Evolutionary conservation across 2,888 invertebrate species (phyloP), one percentile per base, ranked within the genome.

Genomic region (Neelides folsomi): DNA sequence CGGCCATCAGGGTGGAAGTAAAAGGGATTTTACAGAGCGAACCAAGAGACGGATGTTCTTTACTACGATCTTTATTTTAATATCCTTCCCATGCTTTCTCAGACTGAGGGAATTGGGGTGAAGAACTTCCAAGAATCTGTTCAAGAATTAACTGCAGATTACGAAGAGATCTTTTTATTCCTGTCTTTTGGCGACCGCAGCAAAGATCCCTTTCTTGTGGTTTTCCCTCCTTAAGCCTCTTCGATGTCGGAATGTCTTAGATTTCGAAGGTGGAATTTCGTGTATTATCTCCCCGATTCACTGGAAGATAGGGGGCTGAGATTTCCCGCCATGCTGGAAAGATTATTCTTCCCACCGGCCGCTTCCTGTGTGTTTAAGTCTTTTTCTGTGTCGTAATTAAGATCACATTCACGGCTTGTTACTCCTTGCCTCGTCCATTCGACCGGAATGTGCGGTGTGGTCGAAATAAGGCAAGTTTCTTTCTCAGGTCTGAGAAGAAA

Each of bases 371-470:
- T 52, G 52, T 52, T 52, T 47, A 52, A 52, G 52, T 52, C 52
- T 52, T 52, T 52, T 52, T 52, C 52, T 47, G 36, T 52, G 52
- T 52, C 47, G 47, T 52, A 52, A 52, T 52, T 52, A 52, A 52
- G 52, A 52, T 47, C 47, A 47, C 43, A 42, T 52, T 52, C 47
- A 52, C 52, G 52, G 52, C 47, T 52, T 52, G 52, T 52, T 52
- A 52, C 47, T 45, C 52, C 47, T 42, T 42, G 18, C 20, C 27
- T 39, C 18, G 12, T 7, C 27, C 37, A 18, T 40, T 38, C 48
- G 40, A 20, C 27, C 27, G 27, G 27, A 27, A 27, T 27, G 27
- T 27, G 27, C 27, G 27, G 27, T 27, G 27, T 27, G 27, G 27
- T 27, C 27, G 27, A 27, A 27, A 27, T 27, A 27, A 27, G 27